Evolutionary conservation across 2,888 invertebrate genomes (phyloP), one percentile per base, ranked within the genome.

Genomic region (Drosophila hamatofila): DNA sequence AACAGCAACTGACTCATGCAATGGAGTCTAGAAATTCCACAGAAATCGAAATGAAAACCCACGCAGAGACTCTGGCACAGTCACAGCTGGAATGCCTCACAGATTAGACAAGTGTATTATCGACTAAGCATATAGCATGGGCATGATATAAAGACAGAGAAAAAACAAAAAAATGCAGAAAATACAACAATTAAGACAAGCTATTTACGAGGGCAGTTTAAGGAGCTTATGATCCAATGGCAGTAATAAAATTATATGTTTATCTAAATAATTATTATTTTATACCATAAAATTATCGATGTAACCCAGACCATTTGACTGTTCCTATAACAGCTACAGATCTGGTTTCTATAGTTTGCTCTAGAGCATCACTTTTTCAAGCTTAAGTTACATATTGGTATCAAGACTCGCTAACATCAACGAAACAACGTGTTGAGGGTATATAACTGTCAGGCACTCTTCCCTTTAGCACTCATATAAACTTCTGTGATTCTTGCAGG

Each of bases 1-100:
- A 18, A 46, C 65, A 71, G 72, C 63, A 57, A 55, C 57, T 88
- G 87, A 82, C 11, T 82, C 81, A 83, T 72, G 65, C 77, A 86
- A 18, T 39, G 16, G 42, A 21, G 52, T 56, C 56, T 42, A 42
- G 30, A 44, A 73, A 82, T 88, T 83, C 81, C 68, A 67, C 25
- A 67, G 55, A 41, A 63, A 65, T 42, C 46, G 23, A 39, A 57
- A n/a, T n/a, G 21, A n/a, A 46, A 48, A 41, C 81, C 81, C 78
- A 78, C 77, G 65, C 49, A 27, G 14, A 35, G 8, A 35, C 51
- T n/a, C 12, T n/a, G 25, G 18, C 69, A 25, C 46, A 65, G 42
- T 51, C 56, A 41, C 42, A 68, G 56, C 44, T 68, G 41, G 54
- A 72, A 60, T 75, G 63, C 80, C 75, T 58, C 60, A 54, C 14